These are phyloP conservation scores for Scytalopus superciliaris DNA, from an alignment of 2,113 vertebrate genomes.

Conservation along the genomic window DNA sequence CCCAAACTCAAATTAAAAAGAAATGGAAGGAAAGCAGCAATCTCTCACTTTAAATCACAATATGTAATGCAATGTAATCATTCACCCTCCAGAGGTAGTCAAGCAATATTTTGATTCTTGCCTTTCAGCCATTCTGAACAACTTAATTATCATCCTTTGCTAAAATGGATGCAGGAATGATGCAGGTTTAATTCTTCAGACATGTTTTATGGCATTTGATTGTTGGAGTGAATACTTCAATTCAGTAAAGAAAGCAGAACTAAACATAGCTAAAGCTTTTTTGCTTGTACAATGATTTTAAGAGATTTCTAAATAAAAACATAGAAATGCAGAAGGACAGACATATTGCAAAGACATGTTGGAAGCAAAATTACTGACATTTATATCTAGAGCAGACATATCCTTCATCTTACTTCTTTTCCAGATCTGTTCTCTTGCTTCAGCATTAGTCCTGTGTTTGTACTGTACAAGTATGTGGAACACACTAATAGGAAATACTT, in stretches of 20 bases:
- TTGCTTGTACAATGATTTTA: background rate
- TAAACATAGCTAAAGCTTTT: background rate
- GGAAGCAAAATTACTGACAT: slow-evolving; percentile 46
- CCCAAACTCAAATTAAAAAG: background rate
- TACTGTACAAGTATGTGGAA: background rate
- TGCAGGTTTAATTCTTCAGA: background rate
- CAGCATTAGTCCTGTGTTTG: background rate
- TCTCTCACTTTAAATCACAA: background rate
- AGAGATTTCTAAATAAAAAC: background rate
- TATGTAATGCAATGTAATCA: background rate
- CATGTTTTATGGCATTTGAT: background rate
- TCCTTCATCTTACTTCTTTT: slow-evolving; percentile 4
- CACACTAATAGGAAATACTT: background rate
- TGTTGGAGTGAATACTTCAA: background rate
- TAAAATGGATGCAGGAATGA: background rate
- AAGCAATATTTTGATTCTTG: background rate
- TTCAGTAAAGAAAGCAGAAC: background rate
- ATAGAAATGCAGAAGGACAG: background rate
- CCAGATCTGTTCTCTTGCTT: slow-evolving; percentile 21
- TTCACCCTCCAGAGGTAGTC: background rate
- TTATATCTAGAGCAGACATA: slow-evolving; percentile 1
- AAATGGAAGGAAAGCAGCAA: background rate
- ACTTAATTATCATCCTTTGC: background rate
- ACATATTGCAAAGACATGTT: background rate
- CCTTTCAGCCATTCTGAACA: slow-evolving; percentile 12